Percentiles rank a stretch among this genome's conserved stretches.
These are phyloP conservation scores for Oedothorax gibbosus DNA, from an alignment of 1,140 invertebrate genomes.

Conservation along the genomic window DNA sequence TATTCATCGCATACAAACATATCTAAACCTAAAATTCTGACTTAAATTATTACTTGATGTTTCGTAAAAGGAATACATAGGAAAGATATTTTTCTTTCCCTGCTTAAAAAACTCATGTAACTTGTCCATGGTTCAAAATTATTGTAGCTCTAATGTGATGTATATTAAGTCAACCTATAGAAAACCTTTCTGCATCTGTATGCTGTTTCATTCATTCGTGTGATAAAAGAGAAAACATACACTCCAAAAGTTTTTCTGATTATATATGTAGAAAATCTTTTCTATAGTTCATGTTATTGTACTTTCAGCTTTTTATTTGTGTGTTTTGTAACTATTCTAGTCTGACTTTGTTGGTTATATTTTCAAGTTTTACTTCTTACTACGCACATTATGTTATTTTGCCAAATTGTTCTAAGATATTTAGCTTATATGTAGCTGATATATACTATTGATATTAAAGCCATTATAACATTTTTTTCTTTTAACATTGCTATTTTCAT, in stretches of 20 bases:
- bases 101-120: no score
- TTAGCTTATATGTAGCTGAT: slow-evolving; percentile 46
- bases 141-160: no score
- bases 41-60: no score
- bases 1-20: no score
- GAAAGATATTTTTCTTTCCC: no score
- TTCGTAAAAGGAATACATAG: no score
- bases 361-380: slow-evolving; percentile 35
- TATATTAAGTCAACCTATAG: no score
- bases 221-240: slow-evolving; percentile 61
- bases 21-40: no score
- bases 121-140: no score
- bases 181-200: background rate
- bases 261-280: slow-evolving; percentile 58
- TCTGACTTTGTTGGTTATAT: slow-evolving; percentile 32
- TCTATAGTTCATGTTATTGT: slow-evolving; percentile 60
- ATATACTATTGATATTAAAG: slow-evolving; percentile 44
- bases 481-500: slow-evolving; percentile 47
- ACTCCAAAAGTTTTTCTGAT: slow-evolving; percentile 57
- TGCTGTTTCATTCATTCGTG: slow-evolving; percentile 53
- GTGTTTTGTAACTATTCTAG: slow-evolving; percentile 45
- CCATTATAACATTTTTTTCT: slow-evolving; percentile 30
- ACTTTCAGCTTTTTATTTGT: slow-evolving; percentile 49
- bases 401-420: slow-evolving; percentile 39
- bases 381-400: slow-evolving; percentile 58